phyloP scores from a whole-genome alignment of 2,797 vertebrate species.

The Premnoplex brunnescens region DNA sequence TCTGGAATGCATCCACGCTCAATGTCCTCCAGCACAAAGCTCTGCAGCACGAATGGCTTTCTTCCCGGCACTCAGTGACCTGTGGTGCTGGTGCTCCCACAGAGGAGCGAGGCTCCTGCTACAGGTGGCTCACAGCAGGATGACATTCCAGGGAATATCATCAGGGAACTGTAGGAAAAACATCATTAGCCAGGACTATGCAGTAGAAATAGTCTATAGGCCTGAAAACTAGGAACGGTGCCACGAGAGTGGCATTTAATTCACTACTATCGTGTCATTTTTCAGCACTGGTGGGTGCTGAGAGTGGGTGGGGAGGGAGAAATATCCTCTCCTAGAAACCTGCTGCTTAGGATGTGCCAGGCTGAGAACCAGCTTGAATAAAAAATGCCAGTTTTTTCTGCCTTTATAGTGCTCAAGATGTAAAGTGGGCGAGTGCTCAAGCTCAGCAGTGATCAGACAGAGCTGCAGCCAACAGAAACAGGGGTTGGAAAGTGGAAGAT shows the following conservation, averaged over 20 bases:
- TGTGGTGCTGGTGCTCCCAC: accelerated
- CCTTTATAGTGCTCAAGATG: background rate
- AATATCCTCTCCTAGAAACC: background rate
- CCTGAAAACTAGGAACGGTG: background rate
- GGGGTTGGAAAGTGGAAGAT: background rate
- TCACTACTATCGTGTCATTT: background rate
- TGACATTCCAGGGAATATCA: background rate
- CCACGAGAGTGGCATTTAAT: background rate
- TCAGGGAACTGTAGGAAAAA: background rate
- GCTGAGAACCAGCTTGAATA: background rate
- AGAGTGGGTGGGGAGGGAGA: background rate
- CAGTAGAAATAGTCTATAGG: background rate
- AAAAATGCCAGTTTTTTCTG: background rate
- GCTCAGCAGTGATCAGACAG: background rate
- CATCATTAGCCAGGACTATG: background rate
- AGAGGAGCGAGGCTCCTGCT: background rate
- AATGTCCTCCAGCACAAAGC: background rate
- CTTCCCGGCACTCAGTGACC: background rate
- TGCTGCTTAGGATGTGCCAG: background rate
- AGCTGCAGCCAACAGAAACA: conserved; percentile 31
- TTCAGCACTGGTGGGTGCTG: background rate
- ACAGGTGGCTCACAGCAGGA: background rate
- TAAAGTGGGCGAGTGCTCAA: background rate
- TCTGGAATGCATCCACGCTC: background rate
- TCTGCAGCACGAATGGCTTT: background rate